Evolutionary conservation across 2,797 vertebrate genomes (phyloP).

Genomic region (Sphaeramia orbicularis): DNA sequence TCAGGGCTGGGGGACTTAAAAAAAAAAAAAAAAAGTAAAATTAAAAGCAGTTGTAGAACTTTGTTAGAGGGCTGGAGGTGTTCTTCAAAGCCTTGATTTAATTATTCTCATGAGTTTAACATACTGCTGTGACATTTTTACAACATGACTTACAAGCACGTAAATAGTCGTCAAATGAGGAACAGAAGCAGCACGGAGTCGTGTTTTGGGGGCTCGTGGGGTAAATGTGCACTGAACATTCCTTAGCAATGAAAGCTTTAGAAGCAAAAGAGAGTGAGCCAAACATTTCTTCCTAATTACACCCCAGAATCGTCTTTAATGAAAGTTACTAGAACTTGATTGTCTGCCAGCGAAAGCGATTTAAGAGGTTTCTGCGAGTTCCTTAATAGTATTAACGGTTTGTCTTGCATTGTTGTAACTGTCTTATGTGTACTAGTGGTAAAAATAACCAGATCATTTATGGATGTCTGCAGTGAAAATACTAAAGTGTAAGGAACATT

Average conservation of each 20-base stretch:
- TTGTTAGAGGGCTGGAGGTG: constrained; percentile 41
- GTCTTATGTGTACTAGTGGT: too few species aligned
- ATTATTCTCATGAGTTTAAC: constrained; percentile 66
- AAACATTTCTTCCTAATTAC: constrained; percentile 29
- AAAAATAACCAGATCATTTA: too few species aligned
- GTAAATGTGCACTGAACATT: constrained; percentile 28
- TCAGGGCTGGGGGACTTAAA: constrained; percentile 61
- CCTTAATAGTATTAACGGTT: not conserved
- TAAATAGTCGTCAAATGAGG: constrained; percentile 60
- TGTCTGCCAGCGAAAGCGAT: constrained; percentile 17
- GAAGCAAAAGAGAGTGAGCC: not conserved
- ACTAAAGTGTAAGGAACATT: too few species aligned
- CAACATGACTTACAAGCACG: constrained; percentile 72
- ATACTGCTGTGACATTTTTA: constrained; percentile 69
- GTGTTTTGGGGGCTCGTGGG: constrained; percentile 33
- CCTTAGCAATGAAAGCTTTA: constrained; percentile 17
- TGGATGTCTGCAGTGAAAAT: too few species aligned
- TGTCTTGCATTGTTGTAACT: not conserved
- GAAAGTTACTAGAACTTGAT: constrained; percentile 1
- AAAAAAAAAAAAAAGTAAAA: constrained; percentile 34
- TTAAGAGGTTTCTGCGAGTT: not conserved
- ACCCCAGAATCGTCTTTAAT: constrained; percentile 30
- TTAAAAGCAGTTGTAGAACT: constrained; percentile 70
- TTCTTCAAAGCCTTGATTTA: constrained; percentile 74
- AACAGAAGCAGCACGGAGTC: constrained; percentile 45